Base-by-base conservation (phyloP, 2,888 invertebrate genomes). In the Lysandra bellargus region DNA sequence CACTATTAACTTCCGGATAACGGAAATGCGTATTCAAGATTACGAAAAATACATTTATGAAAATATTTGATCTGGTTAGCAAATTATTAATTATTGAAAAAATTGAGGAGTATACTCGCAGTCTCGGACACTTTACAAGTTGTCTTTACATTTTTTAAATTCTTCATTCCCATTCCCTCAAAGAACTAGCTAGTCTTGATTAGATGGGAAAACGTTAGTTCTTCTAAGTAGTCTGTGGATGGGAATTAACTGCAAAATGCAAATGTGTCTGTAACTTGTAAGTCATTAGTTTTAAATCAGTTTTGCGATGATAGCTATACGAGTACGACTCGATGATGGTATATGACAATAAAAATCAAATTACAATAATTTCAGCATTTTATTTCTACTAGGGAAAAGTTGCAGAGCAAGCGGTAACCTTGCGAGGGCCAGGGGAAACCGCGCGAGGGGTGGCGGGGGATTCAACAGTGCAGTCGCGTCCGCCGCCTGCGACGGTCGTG, bases 381-480 rank as follows among this genome's bases (percentile, higher is more conserved):
- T 57, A 57, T 57, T 76, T 57, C 57, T 76, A 76, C 76, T 76
- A 76, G 76, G 76, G 76, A 76, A 76, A 76, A 76, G 76, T 76
- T 76, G 76, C 76, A 57, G 76, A 57, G 53, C 76, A 53, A 33
- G 76, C 57, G 33, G 76, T 76, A 76, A 76, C 76, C 76, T 76
- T 76, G 76, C 17, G 75, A 75, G 75, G 75, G 75, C 75, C 44
- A 44, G 49, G 12, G 44, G 44, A 6, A 37, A 73, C 1, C 33
- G 7, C 14, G 76, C 53, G 57, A 12, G 75, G 82, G 81, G 80
- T 81, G 79, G 80, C 69, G 69, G 69, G 33, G 69, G 64, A 69
- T 37, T 69, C 69, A 37, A 69, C 79, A 92, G 92, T 92, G 87
- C 87, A 84, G 84, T 83, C 87, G 89, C 90, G 91, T 83, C 84